Base-by-base conservation (phyloP, 2,113 vertebrate genomes). In the Equus quagga region DNA sequence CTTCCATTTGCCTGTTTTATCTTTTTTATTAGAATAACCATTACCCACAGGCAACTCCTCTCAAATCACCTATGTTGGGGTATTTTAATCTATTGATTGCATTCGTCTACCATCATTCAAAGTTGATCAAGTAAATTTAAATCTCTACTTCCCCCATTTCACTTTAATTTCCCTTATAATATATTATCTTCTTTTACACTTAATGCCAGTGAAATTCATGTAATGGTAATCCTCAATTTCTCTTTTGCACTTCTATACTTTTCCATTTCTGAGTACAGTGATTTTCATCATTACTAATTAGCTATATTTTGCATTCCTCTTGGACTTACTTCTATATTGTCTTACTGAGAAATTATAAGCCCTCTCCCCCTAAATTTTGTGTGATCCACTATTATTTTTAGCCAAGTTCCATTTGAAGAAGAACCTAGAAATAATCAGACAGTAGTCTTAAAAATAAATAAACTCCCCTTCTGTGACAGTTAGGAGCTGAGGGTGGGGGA, bases 121-220 rank as follows among this genome's bases (percentile, higher is more conserved):
- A 97, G 78, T 92, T 72, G 82, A 78, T 82, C 69, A 85, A 76
- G 21, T 79, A 76, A 51, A 85, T 87, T 87, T 79, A 94, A 81
- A 84, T 72, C 12, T 13, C 36, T 69, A 69, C 31, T 65, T 54
- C 41, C 21, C 1, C 1, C 21, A 79, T 86, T 89, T 46, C 19
- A 80, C 15, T 88, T 89, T 64, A 64, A 46, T 79, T 95, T 94
- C 56, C 11, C 24, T 79, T 70, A 65, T 62, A 87, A 76, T 17
- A 33, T 41, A 56, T 51, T 13, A 7, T 87, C 60, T 75, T 89
- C 36, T 62, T 91, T 96, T 67, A 36, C 31, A 69, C 5, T 87
- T 44, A 72, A 15, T 80, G 24, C 9, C 36, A 28, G 4, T 70
- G 24, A 33, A 89, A 85, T 64, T 95, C 33, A 78, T 21, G 2